Conservation (phyloP, 2,797 vertebrate genomes). For the Linurgus olivaceus region DNA sequence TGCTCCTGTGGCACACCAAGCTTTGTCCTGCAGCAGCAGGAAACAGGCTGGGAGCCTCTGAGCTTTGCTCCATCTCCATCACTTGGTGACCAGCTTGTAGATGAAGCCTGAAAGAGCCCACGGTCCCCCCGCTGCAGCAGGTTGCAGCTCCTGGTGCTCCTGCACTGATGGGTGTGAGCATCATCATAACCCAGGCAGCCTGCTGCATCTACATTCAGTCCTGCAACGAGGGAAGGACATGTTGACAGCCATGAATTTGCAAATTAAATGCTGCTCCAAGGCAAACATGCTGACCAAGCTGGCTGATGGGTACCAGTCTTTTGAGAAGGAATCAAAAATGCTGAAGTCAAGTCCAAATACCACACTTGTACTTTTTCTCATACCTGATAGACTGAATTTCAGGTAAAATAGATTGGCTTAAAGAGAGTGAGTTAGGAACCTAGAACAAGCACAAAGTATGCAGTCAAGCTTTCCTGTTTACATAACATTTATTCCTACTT, state of each 20-base stretch:
- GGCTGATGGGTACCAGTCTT: not conserved
- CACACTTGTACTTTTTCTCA: not conserved
- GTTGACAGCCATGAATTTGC: not conserved
- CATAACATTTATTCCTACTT: not conserved
- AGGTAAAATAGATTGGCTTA: not conserved
- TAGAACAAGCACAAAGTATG: not conserved
- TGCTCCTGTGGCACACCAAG: not conserved
- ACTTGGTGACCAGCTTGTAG: not conserved
- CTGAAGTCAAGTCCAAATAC: not conserved
- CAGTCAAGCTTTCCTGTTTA: not conserved
- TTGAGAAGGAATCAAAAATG: not conserved
- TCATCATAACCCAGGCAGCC: not conserved
- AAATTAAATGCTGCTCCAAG: not conserved
- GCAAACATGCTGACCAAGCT: not conserved
- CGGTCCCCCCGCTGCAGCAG: not conserved
- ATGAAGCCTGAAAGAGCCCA: not conserved
- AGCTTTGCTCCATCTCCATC: not conserved
- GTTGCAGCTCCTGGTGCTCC: not conserved
- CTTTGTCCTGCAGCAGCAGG: not conserved
- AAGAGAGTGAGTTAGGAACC: not conserved
- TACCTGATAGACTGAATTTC: not conserved
- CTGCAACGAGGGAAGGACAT: not conserved
- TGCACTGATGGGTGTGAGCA: not conserved
- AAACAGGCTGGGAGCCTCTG: not conserved
- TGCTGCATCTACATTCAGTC: not conserved